A percentile compares a stretch with the other conserved stretches of the same genome.
Evolutionary conservation across 2,888 invertebrate genomes (phyloP).

Genomic region (Nasonovia ribisnigri): DNA sequence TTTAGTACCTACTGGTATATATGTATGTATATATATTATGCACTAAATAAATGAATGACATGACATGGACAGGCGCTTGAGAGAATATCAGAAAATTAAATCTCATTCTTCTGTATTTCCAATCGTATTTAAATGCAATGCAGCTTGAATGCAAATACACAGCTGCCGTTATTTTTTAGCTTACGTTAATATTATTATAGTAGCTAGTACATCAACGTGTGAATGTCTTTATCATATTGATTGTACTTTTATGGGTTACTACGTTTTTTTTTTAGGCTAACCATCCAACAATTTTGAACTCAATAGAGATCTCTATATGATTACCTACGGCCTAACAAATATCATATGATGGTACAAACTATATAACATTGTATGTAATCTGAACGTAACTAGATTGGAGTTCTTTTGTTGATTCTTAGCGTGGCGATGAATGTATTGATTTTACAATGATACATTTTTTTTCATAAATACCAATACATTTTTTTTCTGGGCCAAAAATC

Average conservation of each 20-base stretch:
- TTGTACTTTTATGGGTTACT: not conserved
- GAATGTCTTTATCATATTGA: not conserved
- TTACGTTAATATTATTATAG: not conserved
- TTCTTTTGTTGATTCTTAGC: too few species aligned
- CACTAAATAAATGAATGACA: not conserved
- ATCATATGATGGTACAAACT: too few species aligned
- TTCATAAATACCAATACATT: too few species aligned
- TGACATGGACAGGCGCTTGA: not conserved
- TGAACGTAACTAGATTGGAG: not conserved
- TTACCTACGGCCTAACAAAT: not conserved
- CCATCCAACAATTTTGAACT: not conserved
- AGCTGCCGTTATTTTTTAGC: not conserved
- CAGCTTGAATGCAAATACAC: not conserved
- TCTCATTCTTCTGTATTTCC: slow-evolving; percentile 18
- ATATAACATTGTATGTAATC: not conserved
- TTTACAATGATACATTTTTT: too few species aligned
- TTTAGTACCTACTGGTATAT: not conserved
- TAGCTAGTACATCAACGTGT: not conserved
- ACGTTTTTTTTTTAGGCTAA: not conserved
- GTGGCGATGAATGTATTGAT: too few species aligned
- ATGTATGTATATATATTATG: not conserved
- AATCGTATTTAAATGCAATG: not conserved
- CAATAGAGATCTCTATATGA: not conserved
- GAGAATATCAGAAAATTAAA: slow-evolving; percentile 50
- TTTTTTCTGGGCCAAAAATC: too few species aligned